Evolutionary conservation across 2,113 vertebrate species (phyloP).

Genomic region (Aptenodytes forsteri): DNA sequence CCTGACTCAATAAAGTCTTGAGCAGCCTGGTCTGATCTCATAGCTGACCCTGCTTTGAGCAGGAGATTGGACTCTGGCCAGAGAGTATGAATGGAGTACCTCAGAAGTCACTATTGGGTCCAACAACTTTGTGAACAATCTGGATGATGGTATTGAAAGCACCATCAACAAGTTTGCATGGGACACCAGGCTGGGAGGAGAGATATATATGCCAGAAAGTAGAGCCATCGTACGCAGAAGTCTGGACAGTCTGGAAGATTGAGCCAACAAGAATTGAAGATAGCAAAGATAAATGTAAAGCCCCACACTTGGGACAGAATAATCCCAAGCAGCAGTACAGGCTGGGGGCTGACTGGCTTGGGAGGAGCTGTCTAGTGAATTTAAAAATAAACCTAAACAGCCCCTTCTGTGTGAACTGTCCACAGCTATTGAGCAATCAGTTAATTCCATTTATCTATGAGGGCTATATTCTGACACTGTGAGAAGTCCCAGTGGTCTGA

Average conservation of each 20-base stretch:
- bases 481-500: not conserved
- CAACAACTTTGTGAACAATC: not conserved
- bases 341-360: not conserved
- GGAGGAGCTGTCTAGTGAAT: not conserved
- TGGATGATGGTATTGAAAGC: not conserved
- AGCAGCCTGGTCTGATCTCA: not conserved
- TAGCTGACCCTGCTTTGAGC: not conserved
- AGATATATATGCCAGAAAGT: not conserved
- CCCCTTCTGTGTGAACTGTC: not conserved
- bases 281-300: not conserved
- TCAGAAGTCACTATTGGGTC: not conserved
- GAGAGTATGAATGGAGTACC: not conserved
- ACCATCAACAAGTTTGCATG: not conserved
- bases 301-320: not conserved
- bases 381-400: not conserved
- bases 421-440: not conserved
- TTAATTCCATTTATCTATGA: not conserved
- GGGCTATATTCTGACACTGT: not conserved
- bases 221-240: not conserved
- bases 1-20: not conserved
- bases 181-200: not conserved
- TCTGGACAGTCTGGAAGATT: not conserved
- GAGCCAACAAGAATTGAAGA: not conserved
- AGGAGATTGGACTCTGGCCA: not conserved
- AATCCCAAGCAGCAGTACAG: not conserved